Evolutionary conservation across 1,140 invertebrate genomes (phyloP).

Genomic region (Cheumatopsyche charites): DNA sequence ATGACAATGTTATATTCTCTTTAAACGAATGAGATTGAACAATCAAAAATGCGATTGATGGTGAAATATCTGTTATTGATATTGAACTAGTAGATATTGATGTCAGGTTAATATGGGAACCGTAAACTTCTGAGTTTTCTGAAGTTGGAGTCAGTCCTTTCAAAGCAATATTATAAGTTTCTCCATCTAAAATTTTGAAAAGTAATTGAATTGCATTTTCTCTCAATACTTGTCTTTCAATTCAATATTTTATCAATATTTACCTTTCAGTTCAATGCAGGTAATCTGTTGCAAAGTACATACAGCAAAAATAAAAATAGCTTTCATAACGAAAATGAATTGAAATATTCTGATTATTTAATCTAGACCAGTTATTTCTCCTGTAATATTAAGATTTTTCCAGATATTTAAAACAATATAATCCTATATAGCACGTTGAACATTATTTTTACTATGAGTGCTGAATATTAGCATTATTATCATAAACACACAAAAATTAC

Average conservation of each 20-base stretch:
- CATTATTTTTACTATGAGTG: too few species aligned
- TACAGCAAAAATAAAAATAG: not conserved
- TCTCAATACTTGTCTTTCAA: not conserved
- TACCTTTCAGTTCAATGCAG: not conserved
- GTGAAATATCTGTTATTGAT: constrained; percentile 56
- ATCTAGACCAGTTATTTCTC: too few species aligned
- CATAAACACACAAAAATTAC: too few species aligned
- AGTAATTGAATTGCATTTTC: not conserved
- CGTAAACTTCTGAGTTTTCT: constrained; percentile 11
- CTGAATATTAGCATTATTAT: too few species aligned
- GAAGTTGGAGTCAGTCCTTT: not conserved
- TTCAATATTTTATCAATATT: not conserved
- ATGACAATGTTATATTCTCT: constrained; percentile 62
- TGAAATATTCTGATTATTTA: too few species aligned
- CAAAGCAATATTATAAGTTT: not conserved
- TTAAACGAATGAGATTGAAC: constrained; percentile 65
- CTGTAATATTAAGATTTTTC: too few species aligned
- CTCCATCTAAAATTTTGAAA: constrained; percentile 17
- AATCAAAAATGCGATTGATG: constrained; percentile 59
- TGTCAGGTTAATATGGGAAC: constrained; percentile 16
- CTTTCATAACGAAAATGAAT: too few species aligned
- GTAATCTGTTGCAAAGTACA: not conserved
- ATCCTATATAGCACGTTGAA: too few species aligned
- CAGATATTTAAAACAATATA: too few species aligned
- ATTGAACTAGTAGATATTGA: constrained; percentile 45